Base-by-base conservation (phyloP, 2,113 vertebrate species). In the Cnemophilus loriae region DNA sequence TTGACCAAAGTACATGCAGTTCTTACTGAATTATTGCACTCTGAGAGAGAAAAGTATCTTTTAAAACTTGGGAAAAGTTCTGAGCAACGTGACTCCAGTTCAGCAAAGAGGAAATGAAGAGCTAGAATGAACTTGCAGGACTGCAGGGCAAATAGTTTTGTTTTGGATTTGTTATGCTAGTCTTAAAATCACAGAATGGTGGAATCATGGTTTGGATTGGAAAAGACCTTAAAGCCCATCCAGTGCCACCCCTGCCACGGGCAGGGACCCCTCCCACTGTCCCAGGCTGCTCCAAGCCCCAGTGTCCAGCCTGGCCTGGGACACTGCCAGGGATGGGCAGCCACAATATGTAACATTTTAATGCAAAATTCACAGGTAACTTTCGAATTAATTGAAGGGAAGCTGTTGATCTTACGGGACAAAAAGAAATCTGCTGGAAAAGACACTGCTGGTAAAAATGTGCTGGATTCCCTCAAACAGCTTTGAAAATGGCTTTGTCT, bases 1-100 rank as follows among this genome's bases (percentile, higher is more conserved):
- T 56, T 81, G 35, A 89, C 17, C 3, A 69, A 84, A 86, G 91
- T 50, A 90, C 92, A 83, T 24, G 47, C 52, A 92, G 78, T 92
- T 95, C 90, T 90, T 68, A 52, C 69, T 5, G 3, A 71, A 71
- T 91, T 68, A 52, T 1, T 90, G 70, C 46, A 13, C 41, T 52
- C 63, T 12, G 55, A 32, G 74, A 46, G 73, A 80, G 57, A 61
- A 95, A 93, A 95, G 42, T 16, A 27, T 10, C 13, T 71, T 74
- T 52, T 17, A n/a, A 73, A 93, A 84, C 46, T 65, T 12, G 7
- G 47, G n/a, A 30, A 59, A 42, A 74, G 15, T n/a, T 71, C 33
- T 56, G 19, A 68, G 49, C 67, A 56, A 37, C 1, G 26, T 4
- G 59, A 39, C 47, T 59, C 16, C 73, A 56, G 35, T 28, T 76